A percentile compares a stretch with the other conserved stretches of the same genome.
Conservation (phyloP, 2,888 invertebrate genomes). For the Diarsia dahlii region DNA sequence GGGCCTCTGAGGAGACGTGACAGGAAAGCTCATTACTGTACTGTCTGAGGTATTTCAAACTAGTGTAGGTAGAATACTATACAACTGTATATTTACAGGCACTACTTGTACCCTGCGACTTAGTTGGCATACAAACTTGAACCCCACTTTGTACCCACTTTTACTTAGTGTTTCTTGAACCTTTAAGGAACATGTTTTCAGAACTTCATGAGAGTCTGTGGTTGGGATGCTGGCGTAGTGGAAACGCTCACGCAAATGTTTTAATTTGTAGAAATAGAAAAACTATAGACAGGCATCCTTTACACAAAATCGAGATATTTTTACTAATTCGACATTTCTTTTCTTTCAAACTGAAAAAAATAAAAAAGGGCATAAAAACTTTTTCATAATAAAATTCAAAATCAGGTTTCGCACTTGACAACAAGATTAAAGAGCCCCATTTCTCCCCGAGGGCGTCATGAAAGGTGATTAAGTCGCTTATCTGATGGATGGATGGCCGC, state of each 20-base stretch:
- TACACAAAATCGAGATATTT: not conserved
- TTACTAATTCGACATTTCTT: not conserved
- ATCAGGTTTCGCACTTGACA: constrained; percentile 32
- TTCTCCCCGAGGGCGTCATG: not conserved
- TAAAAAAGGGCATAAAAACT: not conserved
- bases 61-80: not conserved
- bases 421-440: constrained; percentile 20
- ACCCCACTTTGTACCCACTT: not conserved
- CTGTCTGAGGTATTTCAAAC: constrained; percentile 37
- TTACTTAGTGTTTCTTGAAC: constrained; percentile 11
- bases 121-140: constrained; percentile 16
- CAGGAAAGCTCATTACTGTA: constrained; percentile 60
- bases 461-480: constrained; percentile 33
- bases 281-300: not conserved
- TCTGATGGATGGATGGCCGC: constrained; percentile 20
- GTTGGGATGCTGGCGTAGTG: not conserved
- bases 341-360: too few species aligned
- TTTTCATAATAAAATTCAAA: not conserved
- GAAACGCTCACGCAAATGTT: not conserved
- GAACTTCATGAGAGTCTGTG: not conserved
- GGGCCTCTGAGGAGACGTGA: constrained; percentile 57
- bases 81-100: not conserved
- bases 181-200: constrained; percentile 7
- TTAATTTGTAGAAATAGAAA: not conserved
- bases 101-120: not conserved